phyloP scores from a whole-genome alignment of 37 sponge, comb jelly and placozoan genomes.

The Halisarca cf. caerulea region DNA sequence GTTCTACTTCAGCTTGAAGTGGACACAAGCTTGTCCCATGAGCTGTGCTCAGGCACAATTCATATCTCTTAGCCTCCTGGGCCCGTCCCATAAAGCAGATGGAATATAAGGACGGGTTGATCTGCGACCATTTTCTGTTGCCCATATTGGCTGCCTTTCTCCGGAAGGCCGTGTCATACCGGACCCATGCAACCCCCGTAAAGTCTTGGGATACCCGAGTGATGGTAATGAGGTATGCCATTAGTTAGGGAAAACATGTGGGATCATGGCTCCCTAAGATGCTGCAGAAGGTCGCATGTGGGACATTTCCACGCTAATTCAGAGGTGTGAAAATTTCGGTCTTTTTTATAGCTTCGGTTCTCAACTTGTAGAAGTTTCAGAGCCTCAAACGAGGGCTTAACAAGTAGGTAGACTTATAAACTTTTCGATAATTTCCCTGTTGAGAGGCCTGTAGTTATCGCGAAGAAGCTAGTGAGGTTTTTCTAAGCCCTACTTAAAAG shows the following conservation, averaged over 20 bases:
- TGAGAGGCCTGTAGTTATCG: too few relatives aligned
- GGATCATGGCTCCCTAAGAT: neutral
- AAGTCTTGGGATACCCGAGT: neutral
- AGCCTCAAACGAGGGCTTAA: too few relatives aligned
- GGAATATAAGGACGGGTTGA: constrained; percentile 23
- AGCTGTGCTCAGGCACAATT: constrained; percentile 18
- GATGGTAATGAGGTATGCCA: neutral
- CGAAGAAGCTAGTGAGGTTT: too few relatives aligned
- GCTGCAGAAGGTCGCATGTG: neutral
- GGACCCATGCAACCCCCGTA: constrained; percentile 10
- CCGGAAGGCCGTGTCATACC: constrained; percentile 24
- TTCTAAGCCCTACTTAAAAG: too few relatives aligned
- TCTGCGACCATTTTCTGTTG: neutral
- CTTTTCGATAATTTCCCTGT: too few relatives aligned
- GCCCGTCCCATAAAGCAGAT: constrained; percentile 32
- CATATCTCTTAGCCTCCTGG: neutral
- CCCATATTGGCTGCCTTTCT: too few relatives aligned
- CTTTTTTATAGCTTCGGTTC: too few relatives aligned
- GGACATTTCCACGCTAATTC: too few relatives aligned
- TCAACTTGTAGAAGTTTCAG: too few relatives aligned
- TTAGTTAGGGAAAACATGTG: neutral
- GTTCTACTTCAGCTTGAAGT: too few relatives aligned
- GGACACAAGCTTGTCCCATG: neutral
- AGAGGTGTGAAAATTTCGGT: too few relatives aligned
- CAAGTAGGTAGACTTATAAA: too few relatives aligned